Conservation (phyloP, 1,140 invertebrate species). For the Rhyzopertha dominica region DNA sequence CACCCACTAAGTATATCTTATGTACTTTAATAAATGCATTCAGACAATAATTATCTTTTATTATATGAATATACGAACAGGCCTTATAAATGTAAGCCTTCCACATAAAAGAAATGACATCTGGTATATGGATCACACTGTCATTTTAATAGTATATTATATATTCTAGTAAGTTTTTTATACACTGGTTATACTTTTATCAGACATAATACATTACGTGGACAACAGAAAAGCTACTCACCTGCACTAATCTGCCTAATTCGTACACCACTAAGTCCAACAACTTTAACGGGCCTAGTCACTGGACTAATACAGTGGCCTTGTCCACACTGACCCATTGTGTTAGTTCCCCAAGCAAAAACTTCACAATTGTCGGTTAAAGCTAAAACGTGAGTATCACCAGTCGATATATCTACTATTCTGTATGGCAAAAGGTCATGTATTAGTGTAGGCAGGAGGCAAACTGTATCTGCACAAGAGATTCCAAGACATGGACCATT, state of each 20-base stretch:
- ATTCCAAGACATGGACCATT: slow-evolving; percentile 56
- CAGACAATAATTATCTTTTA: no score
- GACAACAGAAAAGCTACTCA: slow-evolving; percentile 7
- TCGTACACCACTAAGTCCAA: slow-evolving; percentile 55
- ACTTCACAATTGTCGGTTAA: slow-evolving; percentile 52
- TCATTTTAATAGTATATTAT: no score
- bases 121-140: no score
- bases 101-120: no score
- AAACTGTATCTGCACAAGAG: slow-evolving; percentile 54
- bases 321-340: slow-evolving; percentile 66
- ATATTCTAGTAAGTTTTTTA: no score
- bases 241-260: slow-evolving; percentile 64
- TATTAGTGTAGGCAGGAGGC: slow-evolving; percentile 48
- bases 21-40: no score
- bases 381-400: slow-evolving; percentile 58
- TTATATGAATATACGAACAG: no score
- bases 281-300: slow-evolving; percentile 56
- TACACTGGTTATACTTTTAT: background rate
- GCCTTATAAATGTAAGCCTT: no score
- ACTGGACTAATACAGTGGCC: slow-evolving; percentile 62
- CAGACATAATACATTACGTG: no score
- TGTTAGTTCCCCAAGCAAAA: slow-evolving; percentile 64
- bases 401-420: slow-evolving; percentile 50
- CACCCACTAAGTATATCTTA: no score
- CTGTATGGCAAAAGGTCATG: slow-evolving; percentile 42